Conservation (phyloP, 53 echinoderm and acorn worm species). For the Actinopyga echinites region DNA sequence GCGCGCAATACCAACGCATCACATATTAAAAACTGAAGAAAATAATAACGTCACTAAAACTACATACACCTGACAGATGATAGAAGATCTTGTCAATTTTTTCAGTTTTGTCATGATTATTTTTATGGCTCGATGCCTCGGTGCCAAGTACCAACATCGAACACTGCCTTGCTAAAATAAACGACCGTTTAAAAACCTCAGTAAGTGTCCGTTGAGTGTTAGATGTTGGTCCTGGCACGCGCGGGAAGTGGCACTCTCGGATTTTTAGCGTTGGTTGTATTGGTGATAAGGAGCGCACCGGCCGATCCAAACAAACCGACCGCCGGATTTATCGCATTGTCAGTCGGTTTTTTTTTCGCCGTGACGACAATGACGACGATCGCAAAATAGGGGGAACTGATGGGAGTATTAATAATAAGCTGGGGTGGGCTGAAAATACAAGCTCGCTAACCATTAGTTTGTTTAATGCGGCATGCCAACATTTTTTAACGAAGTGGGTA, state of each 20-base stretch:
- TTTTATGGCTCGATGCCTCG: constrained; percentile 35
- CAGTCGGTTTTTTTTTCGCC: not conserved
- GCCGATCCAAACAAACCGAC: too few relatives aligned
- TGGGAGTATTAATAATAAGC: constrained; percentile 21
- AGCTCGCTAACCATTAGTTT: not conserved
- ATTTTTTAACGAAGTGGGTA: not conserved
- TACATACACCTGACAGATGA: constrained; percentile 36
- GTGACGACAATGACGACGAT: not conserved
- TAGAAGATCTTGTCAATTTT: constrained; percentile 13
- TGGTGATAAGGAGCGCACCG: too few relatives aligned
- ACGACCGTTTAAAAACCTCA: constrained; percentile 29
- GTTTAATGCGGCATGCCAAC: constrained; percentile 4
- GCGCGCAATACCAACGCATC: too few relatives aligned
- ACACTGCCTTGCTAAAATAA: constrained; percentile 2
- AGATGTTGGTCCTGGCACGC: constrained; percentile 22
- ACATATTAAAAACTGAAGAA: not conserved
- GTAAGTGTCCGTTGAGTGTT: constrained; percentile 34
- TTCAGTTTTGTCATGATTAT: constrained; percentile 8
- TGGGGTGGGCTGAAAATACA: constrained; percentile 29
- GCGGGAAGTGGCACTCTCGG: not conserved
- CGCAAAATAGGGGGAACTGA: not conserved
- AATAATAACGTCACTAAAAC: not conserved
- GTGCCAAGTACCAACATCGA: not conserved
- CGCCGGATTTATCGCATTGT: not conserved
- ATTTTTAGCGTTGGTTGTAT: too few relatives aligned